Evolutionary conservation across 2,888 invertebrate genomes (phyloP).

Genomic region (Rosalia funebris): DNA sequence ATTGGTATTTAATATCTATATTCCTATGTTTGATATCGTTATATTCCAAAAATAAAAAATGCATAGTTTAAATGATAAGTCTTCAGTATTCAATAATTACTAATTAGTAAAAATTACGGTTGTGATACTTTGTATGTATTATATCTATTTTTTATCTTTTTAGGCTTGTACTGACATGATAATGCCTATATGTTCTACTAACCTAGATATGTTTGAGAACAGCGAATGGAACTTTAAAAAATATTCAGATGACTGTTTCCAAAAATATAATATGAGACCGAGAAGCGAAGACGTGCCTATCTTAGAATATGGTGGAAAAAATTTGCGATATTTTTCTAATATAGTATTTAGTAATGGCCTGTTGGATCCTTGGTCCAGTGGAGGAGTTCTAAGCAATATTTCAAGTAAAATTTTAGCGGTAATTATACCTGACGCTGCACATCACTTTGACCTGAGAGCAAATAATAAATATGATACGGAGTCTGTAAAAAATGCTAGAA

Average conservation of each 20-base stretch:
- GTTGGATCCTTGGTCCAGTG: conserved; percentile 88
- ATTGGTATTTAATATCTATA: no score
- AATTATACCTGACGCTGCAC: conserved; percentile 84
- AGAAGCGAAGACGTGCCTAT: conserved; percentile 70
- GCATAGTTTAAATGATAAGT: no score
- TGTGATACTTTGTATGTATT: no score
- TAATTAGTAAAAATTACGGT: no score
- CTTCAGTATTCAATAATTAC: no score
- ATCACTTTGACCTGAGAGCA: conserved; percentile 84
- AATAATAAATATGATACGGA: conserved; percentile 72
- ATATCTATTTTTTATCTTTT: no score
- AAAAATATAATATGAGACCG: conserved; percentile 72
- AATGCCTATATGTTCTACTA: conserved; percentile 86
- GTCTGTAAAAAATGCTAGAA: conserved; percentile 72
- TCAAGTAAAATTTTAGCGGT: conserved; percentile 75
- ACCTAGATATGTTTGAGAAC: conserved; percentile 86
- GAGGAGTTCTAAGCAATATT: conserved; percentile 79
- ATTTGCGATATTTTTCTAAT: conserved; percentile 74
- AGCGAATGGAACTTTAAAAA: conserved; percentile 76
- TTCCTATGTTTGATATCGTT: no score
- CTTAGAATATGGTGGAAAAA: conserved; percentile 82
- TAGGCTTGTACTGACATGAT: conserved; percentile 96
- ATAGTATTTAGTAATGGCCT: conserved; percentile 87
- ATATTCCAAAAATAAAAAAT: no score
- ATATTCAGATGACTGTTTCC: conserved; percentile 74